Base-by-base conservation (phyloP, 2,888 invertebrate species). In the Megamerina dolium region DNA sequence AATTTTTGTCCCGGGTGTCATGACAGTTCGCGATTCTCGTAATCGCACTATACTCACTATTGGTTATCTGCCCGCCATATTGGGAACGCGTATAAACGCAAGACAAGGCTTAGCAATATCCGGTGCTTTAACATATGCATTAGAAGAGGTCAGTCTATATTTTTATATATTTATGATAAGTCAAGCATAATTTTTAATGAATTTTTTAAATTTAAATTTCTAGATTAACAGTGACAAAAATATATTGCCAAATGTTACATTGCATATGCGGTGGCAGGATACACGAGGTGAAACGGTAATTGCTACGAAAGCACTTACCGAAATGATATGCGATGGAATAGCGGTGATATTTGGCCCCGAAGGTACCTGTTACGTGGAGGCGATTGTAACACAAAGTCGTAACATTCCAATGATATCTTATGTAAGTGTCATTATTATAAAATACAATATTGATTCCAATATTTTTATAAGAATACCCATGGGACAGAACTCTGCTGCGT, bases 381-480 rank as follows among this genome's bases (percentile, higher is more conserved):
- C 95, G 41, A 88, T 90, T 59, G 84, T 96, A 41, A 87, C 95
- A 18, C 90, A 94, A 66, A 86, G 94, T 34, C 82, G 88, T 69
- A 93, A 95, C 75, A 81, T 94, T 64, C 94, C 95, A 46, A 94
- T 96, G 90, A 89, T 96, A 71, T 91, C 93, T 66, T 94, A 94
- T 74, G 95, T 95, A 74, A 86, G 94, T 84, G 55, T 23, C 23
- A 13, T 41, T 37, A 29, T 20, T 13, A n/a, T n/a, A n/a, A n/a
- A n/a, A n/a, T n/a, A n/a, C n/a, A n/a, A n/a, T n/a, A n/a, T n/a
- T n/a, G n/a, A n/a, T n/a, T n/a, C n/a, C n/a, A n/a, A n/a, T n/a
- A n/a, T n/a, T n/a, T n/a, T n/a, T n/a, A n/a, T n/a, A n/a, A n/a
- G n/a, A n/a, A n/a, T n/a, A n/a, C n/a, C n/a, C n/a, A n/a, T n/a